These are phyloP conservation scores for Drosophila yooni DNA, from an alignment of 2,888 invertebrate species.

Conservation along the genomic window DNA sequence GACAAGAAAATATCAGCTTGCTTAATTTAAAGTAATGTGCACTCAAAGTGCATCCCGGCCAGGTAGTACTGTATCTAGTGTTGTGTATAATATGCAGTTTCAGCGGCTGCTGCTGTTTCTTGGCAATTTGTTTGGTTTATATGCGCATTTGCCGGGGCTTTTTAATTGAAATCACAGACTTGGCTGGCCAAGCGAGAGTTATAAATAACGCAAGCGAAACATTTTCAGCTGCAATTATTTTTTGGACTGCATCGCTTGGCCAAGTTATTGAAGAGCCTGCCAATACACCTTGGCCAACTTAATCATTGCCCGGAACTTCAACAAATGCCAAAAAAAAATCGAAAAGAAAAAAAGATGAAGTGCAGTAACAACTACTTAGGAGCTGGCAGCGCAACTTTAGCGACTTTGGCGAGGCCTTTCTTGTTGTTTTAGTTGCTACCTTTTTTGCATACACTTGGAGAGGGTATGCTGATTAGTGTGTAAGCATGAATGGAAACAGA, in stretches of 20 bases:
- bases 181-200: slow-evolving; percentile 35
- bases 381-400: slow-evolving; percentile 36
- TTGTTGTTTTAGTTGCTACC: slow-evolving; percentile 33
- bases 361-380: slow-evolving; percentile 73
- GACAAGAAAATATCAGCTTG: background rate
- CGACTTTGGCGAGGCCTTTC: slow-evolving; percentile 9
- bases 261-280: slow-evolving; percentile 55
- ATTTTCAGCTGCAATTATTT: slow-evolving; percentile 69
- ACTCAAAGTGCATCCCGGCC: slow-evolving; percentile 47
- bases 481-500: background rate
- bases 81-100: slow-evolving; percentile 21
- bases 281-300: slow-evolving; percentile 73
- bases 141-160: slow-evolving; percentile 61
- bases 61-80: slow-evolving; percentile 36
- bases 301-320: slow-evolving; percentile 71
- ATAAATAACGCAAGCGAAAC: slow-evolving; percentile 51
- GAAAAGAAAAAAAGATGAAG: background rate
- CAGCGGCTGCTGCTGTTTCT: slow-evolving; percentile 2
- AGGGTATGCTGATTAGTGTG: background rate
- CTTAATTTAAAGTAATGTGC: slow-evolving; percentile 48
- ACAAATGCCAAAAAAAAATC: slow-evolving; percentile 69
- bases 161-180: slow-evolving; percentile 76
- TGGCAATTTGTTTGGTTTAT: slow-evolving; percentile 39
- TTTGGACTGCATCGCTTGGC: slow-evolving; percentile 26
- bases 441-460: slow-evolving; percentile 9